Evolutionary conservation across 2,113 vertebrate species (phyloP).

Genomic region (Pseudopodoces humilis): DNA sequence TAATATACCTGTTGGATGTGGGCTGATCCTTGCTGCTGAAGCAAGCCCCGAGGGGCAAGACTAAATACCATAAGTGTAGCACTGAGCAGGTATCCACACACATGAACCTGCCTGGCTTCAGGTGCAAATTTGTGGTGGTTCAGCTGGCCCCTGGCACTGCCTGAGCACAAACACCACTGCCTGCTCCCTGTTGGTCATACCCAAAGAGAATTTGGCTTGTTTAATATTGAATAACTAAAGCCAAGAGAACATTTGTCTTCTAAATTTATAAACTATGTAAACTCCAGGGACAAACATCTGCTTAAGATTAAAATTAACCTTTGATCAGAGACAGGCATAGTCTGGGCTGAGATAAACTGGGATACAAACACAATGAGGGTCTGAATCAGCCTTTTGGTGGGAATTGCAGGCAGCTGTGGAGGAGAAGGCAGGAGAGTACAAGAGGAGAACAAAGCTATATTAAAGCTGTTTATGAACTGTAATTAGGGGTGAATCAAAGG

Average conservation of each 20-base stretch:
- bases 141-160: background rate
- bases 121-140: background rate
- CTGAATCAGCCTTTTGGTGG: background rate
- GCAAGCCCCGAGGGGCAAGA: background rate
- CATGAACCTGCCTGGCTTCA: background rate
- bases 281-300: background rate
- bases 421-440: background rate
- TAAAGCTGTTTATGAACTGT: background rate
- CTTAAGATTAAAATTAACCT: constrained; percentile 3
- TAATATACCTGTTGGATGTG: background rate
- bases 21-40: background rate
- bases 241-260: background rate
- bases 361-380: background rate
- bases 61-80: background rate
- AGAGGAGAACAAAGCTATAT: background rate
- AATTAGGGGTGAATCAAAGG: background rate
- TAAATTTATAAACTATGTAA: background rate
- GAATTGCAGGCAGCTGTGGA: background rate
- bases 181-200: background rate
- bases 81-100: background rate
- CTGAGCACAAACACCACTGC: background rate
- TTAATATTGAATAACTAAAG: background rate
- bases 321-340: background rate
- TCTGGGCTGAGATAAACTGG: background rate
- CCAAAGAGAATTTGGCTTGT: background rate